These are phyloP conservation scores for Galago senegalensis DNA, from an alignment of 2,797 vertebrate genomes.

Conservation along the genomic window DNA sequence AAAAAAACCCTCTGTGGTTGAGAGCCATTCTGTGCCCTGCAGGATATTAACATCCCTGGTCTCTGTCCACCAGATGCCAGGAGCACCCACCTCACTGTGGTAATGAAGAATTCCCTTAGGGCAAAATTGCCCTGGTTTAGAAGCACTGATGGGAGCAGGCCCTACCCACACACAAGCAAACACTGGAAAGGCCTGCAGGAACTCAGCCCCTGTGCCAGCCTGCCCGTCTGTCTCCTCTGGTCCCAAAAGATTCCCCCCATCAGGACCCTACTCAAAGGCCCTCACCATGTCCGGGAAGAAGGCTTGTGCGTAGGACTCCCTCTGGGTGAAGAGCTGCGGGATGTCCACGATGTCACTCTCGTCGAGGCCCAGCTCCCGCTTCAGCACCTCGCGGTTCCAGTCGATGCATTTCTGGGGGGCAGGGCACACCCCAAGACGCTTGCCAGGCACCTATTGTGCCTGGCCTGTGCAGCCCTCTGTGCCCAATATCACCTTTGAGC, in stretches of 20 bases:
- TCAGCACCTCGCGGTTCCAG: conserved; percentile 96
- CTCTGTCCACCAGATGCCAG: background rate
- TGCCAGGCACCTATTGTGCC: background rate
- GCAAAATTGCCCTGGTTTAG: background rate
- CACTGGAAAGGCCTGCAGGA: rapidly evolving
- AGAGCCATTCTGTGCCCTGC: rapidly evolving
- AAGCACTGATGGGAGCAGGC: background rate
- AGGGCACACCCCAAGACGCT: background rate
- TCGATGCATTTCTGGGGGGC: conserved; percentile 93
- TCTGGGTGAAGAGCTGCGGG: conserved; percentile 93
- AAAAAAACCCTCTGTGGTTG: background rate
- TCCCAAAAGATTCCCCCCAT: background rate
- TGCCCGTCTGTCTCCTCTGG: background rate
- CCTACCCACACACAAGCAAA: background rate
- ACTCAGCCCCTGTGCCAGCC: background rate
- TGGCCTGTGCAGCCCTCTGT: rapidly evolving
- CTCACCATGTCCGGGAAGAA: conserved; percentile 96
- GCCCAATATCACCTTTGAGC: rapidly evolving
- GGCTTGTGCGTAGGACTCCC: conserved; percentile 84
- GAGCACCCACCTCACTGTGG: rapidly evolving
- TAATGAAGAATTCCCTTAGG: background rate
- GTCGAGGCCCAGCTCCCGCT: conserved; percentile 93
- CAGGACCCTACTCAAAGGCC: background rate
- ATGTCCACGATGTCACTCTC: conserved; percentile 95
- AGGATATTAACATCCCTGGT: rapidly evolving